Evolutionary conservation across 2,113 vertebrate species (phyloP), one percentile per base, ranked within the genome.

Genomic region (Gracilinanus agilis): DNA sequence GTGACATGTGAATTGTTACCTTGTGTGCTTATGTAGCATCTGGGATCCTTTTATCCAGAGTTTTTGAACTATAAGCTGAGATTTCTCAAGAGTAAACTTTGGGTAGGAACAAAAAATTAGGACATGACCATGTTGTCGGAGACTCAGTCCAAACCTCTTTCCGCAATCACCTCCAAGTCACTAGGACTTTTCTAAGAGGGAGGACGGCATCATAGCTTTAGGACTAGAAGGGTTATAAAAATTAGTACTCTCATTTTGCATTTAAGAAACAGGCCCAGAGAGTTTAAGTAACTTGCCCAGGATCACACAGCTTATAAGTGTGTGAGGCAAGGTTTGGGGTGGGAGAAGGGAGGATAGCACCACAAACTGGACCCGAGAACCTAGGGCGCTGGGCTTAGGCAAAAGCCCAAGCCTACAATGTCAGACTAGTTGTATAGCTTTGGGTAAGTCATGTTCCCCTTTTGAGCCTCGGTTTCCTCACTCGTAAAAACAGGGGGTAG

Each of bases 381-480:
- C 67, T 83, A n/a, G 19, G 67, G 40, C n/a, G 34, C 16, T 40
- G 58, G 58, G 27, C 10, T 67, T 67, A 67, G 58, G 29, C 58
- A 67, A 34, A 61, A 67, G 29, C 34, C 27, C 11, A 34, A 34
- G 27, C 34, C 58, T 67, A 67, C 29, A 67, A 67, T 67, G 27
- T 67, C 58, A 67, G 58, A 24, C 89, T 67, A 34, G 8, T 55
- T 25, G 3, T 1, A n/a, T 0, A 0, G 0, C 55, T 25, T 56
- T 24, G 19, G 55, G 67, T 54, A 4, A 23, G 1, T 24, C 24
- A 53, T 34, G 12, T 16, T 13, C 54, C 58, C 2, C 16, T 24
- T 34, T 54, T 3, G 12, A 55, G 53, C 91, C 89, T 94, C 93
- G 24, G 40, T 93, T 54, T 94, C 83, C 89, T 67, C 55, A 9